A percentile compares a stretch with the other conserved stretches of the same genome.
phyloP scores from a whole-genome alignment of 2,888 invertebrate genomes.

The Orchesellides sinensis region DNA sequence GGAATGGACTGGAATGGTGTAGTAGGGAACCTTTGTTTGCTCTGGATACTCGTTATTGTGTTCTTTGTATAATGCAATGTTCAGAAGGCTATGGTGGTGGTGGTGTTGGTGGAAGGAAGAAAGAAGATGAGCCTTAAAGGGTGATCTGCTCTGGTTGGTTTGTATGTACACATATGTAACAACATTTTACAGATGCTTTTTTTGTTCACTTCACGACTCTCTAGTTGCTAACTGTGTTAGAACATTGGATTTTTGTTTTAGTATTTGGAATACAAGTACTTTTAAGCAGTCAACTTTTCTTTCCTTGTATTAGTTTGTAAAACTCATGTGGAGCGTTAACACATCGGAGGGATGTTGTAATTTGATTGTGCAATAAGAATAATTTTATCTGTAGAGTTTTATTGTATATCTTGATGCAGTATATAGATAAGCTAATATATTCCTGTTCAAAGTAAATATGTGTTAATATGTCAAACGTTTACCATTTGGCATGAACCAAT shows the following conservation, averaged over 20 bases:
- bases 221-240: conserved; percentile 57
- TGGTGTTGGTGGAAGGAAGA: conserved; percentile 50
- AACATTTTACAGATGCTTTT: conserved; percentile 21
- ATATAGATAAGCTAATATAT: not conserved
- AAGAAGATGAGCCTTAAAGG: conserved; percentile 54
- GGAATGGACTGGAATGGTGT: conserved; percentile 43
- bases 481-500: no score
- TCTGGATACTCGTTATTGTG: conserved; percentile 51
- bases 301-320: conserved; percentile 14
- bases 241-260: not conserved
- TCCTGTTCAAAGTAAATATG: not conserved
- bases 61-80: conserved; percentile 12
- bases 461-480: conserved; percentile 15
- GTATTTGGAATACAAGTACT: not conserved
- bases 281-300: conserved; percentile 23
- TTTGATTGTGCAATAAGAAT: not conserved
- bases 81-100: conserved; percentile 23
- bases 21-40: conserved; percentile 47
- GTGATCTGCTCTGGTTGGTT: conserved; percentile 21
- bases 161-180: not conserved
- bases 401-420: not conserved
- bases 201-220: conserved; percentile 15
- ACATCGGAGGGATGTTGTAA: not conserved
- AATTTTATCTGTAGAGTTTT: no score
- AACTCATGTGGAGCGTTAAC: conserved; percentile 24